Base-by-base conservation (phyloP, 2,113 vertebrate genomes). In the Heterochromis multidens region DNA sequence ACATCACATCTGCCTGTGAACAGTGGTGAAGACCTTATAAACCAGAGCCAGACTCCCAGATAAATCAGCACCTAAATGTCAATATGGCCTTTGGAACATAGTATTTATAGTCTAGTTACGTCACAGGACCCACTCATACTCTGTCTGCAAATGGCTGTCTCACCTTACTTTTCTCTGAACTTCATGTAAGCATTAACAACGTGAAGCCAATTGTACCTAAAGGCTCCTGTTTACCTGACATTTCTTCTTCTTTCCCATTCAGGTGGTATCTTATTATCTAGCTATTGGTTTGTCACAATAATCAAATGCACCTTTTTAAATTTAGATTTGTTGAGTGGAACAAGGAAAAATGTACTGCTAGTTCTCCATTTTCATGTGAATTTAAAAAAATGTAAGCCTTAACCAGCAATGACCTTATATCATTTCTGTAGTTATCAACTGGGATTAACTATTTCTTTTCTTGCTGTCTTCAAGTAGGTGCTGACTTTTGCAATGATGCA, bases 51-150 rank as follows among this genome's bases (percentile, higher is more conserved):
- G 78, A 77, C 78, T 89, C 81, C 61, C 84, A 89, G 89, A 93
- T 91, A 93, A 93, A 94, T 91, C 87, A 87, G 86, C 59, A 84
- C 79, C 86, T 92, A 92, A 92, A 92, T 94, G 93, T 94, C 90
- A 91, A 92, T 93, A 93, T 87, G 90, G 88, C 92, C 85, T 94
- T 92, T 94, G 79, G 86, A 92, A 84, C 25, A 46, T 35, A 80
- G 79, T 92, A 93, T 93, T 93, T 93, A 92, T 93, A 92, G 91
- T 85, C 25, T 8, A 8, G 61, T 85, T 72, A 74, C 83, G 49
- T 90, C 88, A 87, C 77, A 4, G 27, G 76, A 65, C 56, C 14
- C 74, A 80, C 83, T 85, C 87, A 79, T 74, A 76, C 72, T 89
- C 84, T 33, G 25, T 83, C 59, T 86, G 40, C 65, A 52, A 35